These are phyloP conservation scores for Acholoe squamosa DNA, from an alignment of 2,888 invertebrate species.

Conservation along the genomic window DNA sequence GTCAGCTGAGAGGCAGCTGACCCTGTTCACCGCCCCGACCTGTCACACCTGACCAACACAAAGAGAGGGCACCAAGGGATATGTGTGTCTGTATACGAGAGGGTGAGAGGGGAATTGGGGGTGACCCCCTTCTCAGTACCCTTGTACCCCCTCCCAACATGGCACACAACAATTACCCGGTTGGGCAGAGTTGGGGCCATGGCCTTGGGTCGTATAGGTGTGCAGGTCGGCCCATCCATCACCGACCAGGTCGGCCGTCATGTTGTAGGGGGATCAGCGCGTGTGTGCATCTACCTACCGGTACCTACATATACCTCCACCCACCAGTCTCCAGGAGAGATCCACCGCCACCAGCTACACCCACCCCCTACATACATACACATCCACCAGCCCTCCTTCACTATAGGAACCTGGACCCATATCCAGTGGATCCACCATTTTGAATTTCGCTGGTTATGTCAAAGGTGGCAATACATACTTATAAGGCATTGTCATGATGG, in stretches of 20 bases:
- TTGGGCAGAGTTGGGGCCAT: not conserved
- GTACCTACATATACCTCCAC: too few species aligned
- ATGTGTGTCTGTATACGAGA: not conserved
- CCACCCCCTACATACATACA: too few species aligned
- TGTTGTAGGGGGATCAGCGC: not conserved
- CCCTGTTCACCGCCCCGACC: not conserved
- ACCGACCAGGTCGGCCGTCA: not conserved
- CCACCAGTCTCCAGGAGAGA: too few species aligned
- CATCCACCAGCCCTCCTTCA: too few species aligned
- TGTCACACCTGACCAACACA: conserved; percentile 15
- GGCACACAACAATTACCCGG: conserved; percentile 18
- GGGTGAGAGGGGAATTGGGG: not conserved
- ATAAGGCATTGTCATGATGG: too few species aligned
- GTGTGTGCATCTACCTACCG: too few species aligned
- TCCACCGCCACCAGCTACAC: too few species aligned
- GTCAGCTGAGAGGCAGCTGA: not conserved
- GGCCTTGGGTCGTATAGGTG: not conserved
- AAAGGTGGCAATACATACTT: too few species aligned
- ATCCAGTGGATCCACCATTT: too few species aligned
- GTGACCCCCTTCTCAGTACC: conserved; percentile 2
- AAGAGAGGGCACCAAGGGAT: not conserved
- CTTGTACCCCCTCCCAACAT: not conserved
- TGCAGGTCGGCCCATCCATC: not conserved
- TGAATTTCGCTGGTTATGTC: too few species aligned
- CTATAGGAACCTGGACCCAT: too few species aligned